A percentile compares a stretch with the other conserved stretches of the same genome.
Conservation (phyloP, 1,140 invertebrate genomes). For the Lepidurus arcticus region DNA sequence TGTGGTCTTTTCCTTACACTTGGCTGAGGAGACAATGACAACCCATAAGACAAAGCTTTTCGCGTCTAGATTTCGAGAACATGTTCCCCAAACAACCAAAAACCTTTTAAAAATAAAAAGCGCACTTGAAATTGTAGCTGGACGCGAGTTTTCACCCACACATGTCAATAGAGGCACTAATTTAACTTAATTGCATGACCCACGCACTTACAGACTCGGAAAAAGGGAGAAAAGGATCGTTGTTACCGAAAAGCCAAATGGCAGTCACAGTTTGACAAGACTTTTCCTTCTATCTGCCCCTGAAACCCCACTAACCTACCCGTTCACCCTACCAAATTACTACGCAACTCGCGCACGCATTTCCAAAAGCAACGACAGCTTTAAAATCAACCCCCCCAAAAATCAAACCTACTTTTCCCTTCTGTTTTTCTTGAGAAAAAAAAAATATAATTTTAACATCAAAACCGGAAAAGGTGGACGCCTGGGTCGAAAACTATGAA, state of each 20-base stretch:
- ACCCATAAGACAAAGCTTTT: too few species aligned
- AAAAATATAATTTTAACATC: too few species aligned
- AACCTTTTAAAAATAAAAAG: too few species aligned
- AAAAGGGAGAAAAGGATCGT: neutral
- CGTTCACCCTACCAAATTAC: neutral
- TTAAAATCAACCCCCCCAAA: neutral
- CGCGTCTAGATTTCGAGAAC: too few species aligned
- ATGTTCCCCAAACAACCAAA: too few species aligned
- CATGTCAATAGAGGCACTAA: too few species aligned
- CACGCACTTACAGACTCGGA: too few species aligned
- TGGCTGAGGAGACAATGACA: neutral
- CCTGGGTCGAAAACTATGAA: neutral
- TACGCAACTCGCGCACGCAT: slow-evolving; percentile 8
- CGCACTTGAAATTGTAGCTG: too few species aligned
- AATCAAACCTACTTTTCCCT: neutral
- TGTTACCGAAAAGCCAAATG: neutral
- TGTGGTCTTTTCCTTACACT: neutral
- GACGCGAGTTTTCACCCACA: too few species aligned
- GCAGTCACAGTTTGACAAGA: slow-evolving; percentile 21
- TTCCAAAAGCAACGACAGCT: neutral
- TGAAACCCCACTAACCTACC: neutral
- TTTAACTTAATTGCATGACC: too few species aligned
- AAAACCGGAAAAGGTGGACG: neutral
- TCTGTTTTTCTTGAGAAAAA: too few species aligned
- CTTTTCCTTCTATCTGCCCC: slow-evolving; percentile 6